A percentile compares a stretch with the other conserved stretches of the same genome.
phyloP scores from a whole-genome alignment of 1,140 invertebrate species.

The Sesamia nonagrioides region DNA sequence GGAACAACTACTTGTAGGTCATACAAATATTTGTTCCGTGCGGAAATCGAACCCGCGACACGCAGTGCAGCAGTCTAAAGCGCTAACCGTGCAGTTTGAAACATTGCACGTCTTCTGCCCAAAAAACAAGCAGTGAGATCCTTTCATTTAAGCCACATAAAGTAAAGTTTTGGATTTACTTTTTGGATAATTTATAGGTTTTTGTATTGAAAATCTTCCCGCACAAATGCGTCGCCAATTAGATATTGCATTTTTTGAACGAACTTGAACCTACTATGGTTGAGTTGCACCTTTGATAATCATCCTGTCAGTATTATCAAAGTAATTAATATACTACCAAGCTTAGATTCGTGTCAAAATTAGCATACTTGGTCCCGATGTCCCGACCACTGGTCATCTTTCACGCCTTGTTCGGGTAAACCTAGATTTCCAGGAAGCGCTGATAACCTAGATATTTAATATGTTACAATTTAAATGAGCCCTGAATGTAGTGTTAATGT shows the following conservation, averaged over 20 bases:
- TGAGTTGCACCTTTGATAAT: constrained; percentile 18
- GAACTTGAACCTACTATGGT: background rate
- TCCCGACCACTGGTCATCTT: constrained; percentile 11
- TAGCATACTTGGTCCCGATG: constrained; percentile 11
- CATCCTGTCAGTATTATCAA: background rate
- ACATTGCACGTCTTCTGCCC: too few species aligned
- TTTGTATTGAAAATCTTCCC: too few species aligned
- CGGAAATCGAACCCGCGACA: too few species aligned
- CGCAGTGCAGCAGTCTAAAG: too few species aligned
- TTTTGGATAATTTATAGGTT: too few species aligned
- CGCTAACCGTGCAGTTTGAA: too few species aligned
- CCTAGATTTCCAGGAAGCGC: constrained; percentile 41
- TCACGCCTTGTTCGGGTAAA: constrained; percentile 29
- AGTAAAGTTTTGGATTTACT: too few species aligned
- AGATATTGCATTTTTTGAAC: constrained; percentile 7
- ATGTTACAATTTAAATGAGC: constrained; percentile 30
- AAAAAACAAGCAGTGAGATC: too few species aligned
- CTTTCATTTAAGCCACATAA: too few species aligned
- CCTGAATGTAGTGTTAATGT: background rate
- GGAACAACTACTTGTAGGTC: too few species aligned
- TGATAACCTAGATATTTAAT: constrained; percentile 36
- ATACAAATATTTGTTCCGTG: too few species aligned
- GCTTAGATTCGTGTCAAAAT: constrained; percentile 2
- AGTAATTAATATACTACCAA: background rate
- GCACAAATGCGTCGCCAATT: background rate